Percentiles rank a stretch among this genome's conserved stretches.
Evolutionary conservation across 2,888 invertebrate species (phyloP).

Genomic region (Agrilus mali): DNA sequence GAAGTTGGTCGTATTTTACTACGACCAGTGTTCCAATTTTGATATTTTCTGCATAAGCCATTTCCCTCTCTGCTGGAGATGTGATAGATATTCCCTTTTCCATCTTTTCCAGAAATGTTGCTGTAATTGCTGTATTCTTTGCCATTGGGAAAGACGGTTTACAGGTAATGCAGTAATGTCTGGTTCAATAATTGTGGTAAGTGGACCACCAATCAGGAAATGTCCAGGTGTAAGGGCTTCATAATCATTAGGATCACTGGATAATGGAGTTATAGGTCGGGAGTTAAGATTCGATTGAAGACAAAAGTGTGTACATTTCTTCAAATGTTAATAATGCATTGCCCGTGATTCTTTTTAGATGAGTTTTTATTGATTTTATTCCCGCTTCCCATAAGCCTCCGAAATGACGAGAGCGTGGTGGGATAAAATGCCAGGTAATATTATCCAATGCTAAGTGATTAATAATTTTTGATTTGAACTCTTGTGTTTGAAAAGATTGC

Average conservation of each 20-base stretch:
- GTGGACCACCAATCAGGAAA: slow-evolving; percentile 13
- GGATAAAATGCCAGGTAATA: no score
- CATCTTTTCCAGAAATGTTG: slow-evolving; percentile 12
- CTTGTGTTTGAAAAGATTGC: no score
- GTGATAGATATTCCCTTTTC: slow-evolving; percentile 5
- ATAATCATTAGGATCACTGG: slow-evolving; percentile 13
- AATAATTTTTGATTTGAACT: no score
- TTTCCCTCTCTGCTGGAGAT: slow-evolving; percentile 4
- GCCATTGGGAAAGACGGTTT: slow-evolving; percentile 11
- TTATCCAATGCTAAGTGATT: no score
- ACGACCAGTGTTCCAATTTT: no score
- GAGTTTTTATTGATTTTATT: slow-evolving; percentile 18
- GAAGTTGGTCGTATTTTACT: no score
- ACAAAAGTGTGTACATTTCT: slow-evolving; percentile 17
- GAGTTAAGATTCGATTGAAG: slow-evolving; percentile 21
- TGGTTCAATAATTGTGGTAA: slow-evolving; percentile 12
- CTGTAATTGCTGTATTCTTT: slow-evolving; percentile 10
- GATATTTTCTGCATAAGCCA: background rate
- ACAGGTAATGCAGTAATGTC: slow-evolving; percentile 5
- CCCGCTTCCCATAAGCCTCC: slow-evolving; percentile 22
- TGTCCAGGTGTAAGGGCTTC: slow-evolving; percentile 11
- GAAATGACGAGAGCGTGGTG: slow-evolving; percentile 9
- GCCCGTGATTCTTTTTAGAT: slow-evolving; percentile 13
- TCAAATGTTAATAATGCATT: slow-evolving; percentile 14
- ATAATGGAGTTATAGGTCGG: slow-evolving; percentile 15